Percentiles rank a stretch among this genome's conserved stretches.
Conservation (phyloP, 2,888 invertebrate species). For the Polydrusus cervinus region DNA sequence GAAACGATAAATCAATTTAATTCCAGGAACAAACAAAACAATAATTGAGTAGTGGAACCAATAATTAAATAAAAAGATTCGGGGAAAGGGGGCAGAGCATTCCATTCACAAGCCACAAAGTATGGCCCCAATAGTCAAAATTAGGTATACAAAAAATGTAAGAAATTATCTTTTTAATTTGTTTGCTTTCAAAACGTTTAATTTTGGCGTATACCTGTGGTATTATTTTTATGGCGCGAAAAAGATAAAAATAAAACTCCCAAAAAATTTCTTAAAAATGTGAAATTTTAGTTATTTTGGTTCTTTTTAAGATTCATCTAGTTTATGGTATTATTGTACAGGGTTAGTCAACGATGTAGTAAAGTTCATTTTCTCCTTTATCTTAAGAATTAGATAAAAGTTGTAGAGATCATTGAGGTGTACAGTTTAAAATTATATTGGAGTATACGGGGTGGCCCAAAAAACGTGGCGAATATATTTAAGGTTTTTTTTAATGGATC, state of each 20-base stretch:
- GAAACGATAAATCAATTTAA: constrained; percentile 7
- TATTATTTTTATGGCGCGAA: background rate
- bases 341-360: too few species aligned
- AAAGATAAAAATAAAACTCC: background rate
- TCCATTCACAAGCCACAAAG: constrained; percentile 1
- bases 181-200: background rate
- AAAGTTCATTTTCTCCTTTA: too few species aligned
- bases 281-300: too few species aligned
- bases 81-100: background rate
- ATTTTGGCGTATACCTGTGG: background rate
- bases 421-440: too few species aligned
- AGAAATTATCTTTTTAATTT: background rate
- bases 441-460: too few species aligned
- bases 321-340: too few species aligned
- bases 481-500: too few species aligned
- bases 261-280: too few species aligned
- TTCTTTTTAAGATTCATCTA: too few species aligned
- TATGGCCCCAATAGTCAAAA: background rate
- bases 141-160: background rate
- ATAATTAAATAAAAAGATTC: constrained; percentile 10
- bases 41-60: constrained; percentile 9
- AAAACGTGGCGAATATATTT: too few species aligned
- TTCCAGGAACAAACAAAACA: constrained; percentile 19
- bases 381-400: too few species aligned
- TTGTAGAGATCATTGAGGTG: too few species aligned